Evolutionary conservation across 2,113 vertebrate species (phyloP).

Genomic region (Odocoileus virginianus): DNA sequence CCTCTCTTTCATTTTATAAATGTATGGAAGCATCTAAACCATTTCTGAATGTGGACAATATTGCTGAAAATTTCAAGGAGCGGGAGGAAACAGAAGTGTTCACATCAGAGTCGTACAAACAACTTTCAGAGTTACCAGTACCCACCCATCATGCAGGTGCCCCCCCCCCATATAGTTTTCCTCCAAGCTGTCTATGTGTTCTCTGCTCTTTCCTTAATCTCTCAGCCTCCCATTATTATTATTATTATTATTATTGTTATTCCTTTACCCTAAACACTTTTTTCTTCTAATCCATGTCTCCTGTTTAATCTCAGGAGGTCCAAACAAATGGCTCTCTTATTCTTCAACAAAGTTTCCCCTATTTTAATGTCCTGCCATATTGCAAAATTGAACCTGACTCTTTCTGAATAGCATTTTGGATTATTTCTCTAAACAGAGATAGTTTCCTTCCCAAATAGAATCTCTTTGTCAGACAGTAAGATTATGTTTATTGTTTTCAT

Average conservation of each 20-base stretch:
- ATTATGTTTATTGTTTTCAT: not conserved
- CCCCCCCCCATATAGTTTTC: fast-evolving
- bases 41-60: not conserved
- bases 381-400: not conserved
- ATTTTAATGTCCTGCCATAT: not conserved
- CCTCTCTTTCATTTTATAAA: not conserved
- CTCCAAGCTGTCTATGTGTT: fast-evolving
- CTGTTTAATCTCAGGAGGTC: not conserved
- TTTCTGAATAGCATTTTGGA: not conserved
- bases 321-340: not conserved
- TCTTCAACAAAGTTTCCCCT: not conserved
- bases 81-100: not conserved
- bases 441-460: not conserved
- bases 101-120: not conserved
- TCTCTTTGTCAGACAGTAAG: not conserved
- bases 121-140: not conserved
- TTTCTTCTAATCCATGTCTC: not conserved
- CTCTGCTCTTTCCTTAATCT: not conserved
- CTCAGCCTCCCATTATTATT: not conserved
- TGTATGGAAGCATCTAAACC: not conserved
- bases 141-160: not conserved
- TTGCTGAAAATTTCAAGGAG: not conserved
- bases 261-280: not conserved
- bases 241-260: not conserved
- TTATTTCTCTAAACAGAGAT: not conserved